Evolutionary conservation across 2,888 invertebrate species (phyloP).

Genomic region (Drosophila koepferae): DNA sequence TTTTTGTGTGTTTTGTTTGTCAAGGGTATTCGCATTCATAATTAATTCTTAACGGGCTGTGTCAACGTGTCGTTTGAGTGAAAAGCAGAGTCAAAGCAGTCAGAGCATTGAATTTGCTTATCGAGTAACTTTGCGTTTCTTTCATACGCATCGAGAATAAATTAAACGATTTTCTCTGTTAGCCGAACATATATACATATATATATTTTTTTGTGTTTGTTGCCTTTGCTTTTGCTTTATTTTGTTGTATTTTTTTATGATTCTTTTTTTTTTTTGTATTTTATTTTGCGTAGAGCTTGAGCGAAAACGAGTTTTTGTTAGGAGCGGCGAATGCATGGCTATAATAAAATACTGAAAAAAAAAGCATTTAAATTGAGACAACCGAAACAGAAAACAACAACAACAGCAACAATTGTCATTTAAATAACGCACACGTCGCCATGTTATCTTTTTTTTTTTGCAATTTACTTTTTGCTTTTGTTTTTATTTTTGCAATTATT

Average conservation of each 20-base stretch:
- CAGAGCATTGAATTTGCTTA: constrained; percentile 33
- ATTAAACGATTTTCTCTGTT: constrained; percentile 58
- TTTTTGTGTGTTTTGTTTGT: constrained; percentile 7
- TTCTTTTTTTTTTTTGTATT: neutral
- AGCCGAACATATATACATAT: neutral
- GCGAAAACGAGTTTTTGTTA: constrained; percentile 60
- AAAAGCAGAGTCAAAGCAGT: constrained; percentile 23
- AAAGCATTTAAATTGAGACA: constrained; percentile 73
- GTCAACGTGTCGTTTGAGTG: constrained; percentile 52
- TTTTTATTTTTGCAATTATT: constrained; percentile 69
- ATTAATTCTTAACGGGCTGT: constrained; percentile 51
- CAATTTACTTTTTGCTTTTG: constrained; percentile 23
- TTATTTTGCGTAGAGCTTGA: constrained; percentile 40
- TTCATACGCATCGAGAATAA: constrained; percentile 74
- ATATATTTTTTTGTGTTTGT: constrained; percentile 34
- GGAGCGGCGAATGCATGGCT: constrained; percentile 58
- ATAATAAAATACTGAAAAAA: constrained; percentile 45
- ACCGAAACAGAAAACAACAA: constrained; percentile 17
- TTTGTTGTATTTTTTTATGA: constrained; percentile 7
- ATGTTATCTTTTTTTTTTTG: constrained; percentile 55
- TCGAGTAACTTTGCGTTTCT: constrained; percentile 28
- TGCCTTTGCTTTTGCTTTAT: constrained; percentile 18
- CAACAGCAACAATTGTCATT: constrained; percentile 68
- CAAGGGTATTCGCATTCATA: constrained; percentile 47
- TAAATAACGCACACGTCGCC: constrained; percentile 78